These are phyloP conservation scores for Brachyistius frenatus DNA, from an alignment of 2,113 vertebrate genomes.

Conservation along the genomic window DNA sequence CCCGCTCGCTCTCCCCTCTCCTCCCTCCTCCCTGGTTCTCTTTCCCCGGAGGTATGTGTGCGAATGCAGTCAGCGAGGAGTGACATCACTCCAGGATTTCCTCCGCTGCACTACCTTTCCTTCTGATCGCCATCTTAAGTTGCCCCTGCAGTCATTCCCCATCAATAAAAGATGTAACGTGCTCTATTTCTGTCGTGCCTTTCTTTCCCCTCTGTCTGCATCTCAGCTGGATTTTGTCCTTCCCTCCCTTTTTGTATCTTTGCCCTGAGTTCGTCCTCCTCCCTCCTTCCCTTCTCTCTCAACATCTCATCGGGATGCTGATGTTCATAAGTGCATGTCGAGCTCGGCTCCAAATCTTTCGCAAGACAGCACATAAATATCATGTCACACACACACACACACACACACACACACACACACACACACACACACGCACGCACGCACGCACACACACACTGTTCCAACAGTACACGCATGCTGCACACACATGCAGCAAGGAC, in stretches of 20 bases:
- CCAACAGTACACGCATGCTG: neutral
- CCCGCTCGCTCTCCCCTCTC: neutral
- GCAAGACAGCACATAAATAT: no score
- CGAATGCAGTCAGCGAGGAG: conserved; percentile 28
- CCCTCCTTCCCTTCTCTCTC: neutral
- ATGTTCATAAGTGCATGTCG: no score
- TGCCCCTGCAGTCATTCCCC: neutral
- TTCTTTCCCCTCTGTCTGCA: no score
- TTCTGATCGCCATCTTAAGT: conserved; percentile 7
- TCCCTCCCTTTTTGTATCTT: no score
- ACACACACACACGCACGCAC: no score
- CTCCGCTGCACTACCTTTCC: conserved; percentile 35
- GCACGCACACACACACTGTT: conserved; percentile 29
- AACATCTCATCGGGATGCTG: neutral
- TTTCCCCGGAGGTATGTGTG: no score
- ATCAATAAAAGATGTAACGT: neutral
- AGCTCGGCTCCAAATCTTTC: no score
- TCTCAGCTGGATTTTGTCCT: no score
- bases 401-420: no score
- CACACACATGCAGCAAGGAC: conserved; percentile 23
- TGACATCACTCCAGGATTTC: conserved; percentile 79
- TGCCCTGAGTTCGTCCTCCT: neutral
- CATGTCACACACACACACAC: no score
- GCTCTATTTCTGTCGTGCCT: neutral
- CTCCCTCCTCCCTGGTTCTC: neutral